These are phyloP conservation scores for Cryptosula pallasiana DNA, from an alignment of 2,888 invertebrate species.

Conservation along the genomic window DNA sequence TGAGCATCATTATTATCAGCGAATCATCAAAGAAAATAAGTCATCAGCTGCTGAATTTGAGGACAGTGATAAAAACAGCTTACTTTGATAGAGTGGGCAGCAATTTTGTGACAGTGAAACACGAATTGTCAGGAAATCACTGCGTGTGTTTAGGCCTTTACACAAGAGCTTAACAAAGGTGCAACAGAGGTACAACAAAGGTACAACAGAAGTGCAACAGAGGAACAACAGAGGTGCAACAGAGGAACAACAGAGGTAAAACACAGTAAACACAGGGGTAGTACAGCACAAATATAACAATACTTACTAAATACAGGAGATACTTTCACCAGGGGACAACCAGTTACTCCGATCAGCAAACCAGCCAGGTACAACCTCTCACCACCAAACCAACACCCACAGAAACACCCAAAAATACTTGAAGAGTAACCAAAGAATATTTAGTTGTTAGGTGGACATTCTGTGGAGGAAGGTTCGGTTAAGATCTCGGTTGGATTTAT, in stretches of 20 bases:
- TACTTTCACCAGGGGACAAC: background rate
- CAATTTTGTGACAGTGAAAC: too few species aligned
- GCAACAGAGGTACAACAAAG: too few species aligned
- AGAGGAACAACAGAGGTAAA: background rate
- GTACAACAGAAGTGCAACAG: background rate
- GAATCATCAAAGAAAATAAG: too few species aligned
- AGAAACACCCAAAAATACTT: background rate
- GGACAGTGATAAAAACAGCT: too few species aligned
- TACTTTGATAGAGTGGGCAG: too few species aligned
- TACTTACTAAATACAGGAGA: background rate
- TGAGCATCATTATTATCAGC: too few species aligned
- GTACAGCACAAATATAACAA: background rate
- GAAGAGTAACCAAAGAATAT: background rate
- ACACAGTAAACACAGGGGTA: background rate
- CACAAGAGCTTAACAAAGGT: too few species aligned
- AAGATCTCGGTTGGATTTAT: background rate
- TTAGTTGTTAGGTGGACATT: background rate
- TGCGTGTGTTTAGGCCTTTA: too few species aligned
- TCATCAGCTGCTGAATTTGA: too few species aligned
- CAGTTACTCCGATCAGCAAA: constrained; percentile 20
- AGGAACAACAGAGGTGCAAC: background rate
- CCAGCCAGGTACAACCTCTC: background rate
- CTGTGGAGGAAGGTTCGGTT: background rate
- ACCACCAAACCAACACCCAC: background rate
- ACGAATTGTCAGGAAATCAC: too few species aligned